Conservation (phyloP, 2,797 vertebrate species). For the Ispidina picta region DNA sequence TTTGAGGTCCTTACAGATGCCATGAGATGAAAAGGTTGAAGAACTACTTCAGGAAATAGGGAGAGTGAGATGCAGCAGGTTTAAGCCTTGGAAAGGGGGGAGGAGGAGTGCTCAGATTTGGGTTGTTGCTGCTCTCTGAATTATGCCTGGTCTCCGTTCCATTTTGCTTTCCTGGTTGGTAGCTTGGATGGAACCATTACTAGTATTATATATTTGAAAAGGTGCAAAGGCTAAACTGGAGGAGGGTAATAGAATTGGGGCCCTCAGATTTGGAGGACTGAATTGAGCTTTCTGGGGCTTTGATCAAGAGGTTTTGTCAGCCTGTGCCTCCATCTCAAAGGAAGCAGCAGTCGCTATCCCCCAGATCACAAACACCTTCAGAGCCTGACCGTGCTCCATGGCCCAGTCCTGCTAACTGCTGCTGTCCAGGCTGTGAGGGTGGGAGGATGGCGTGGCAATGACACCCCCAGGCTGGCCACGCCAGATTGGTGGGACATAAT, state of each 20-base stretch:
- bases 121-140: not conserved
- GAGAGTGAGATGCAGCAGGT: not conserved
- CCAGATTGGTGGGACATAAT: constrained; percentile 5
- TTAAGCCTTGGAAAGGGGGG: not conserved
- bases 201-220: not conserved
- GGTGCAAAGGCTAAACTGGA: not conserved
- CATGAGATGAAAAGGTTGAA: not conserved
- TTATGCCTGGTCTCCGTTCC: not conserved
- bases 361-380: not conserved
- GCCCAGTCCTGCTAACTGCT: not conserved
- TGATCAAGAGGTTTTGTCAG: not conserved
- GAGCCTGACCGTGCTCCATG: not conserved
- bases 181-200: not conserved
- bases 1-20: not conserved
- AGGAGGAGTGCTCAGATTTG: not conserved
- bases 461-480: not conserved
- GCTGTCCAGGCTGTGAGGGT: not conserved
- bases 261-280: not conserved
- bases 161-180: not conserved
- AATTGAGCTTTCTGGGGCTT: not conserved
- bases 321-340: not conserved
- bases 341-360: not conserved
- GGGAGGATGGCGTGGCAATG: not conserved
- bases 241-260: not conserved
- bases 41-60: not conserved